phyloP scores from a whole-genome alignment of 1,140 invertebrate species.

The Dermatophagoides farinae region DNA sequence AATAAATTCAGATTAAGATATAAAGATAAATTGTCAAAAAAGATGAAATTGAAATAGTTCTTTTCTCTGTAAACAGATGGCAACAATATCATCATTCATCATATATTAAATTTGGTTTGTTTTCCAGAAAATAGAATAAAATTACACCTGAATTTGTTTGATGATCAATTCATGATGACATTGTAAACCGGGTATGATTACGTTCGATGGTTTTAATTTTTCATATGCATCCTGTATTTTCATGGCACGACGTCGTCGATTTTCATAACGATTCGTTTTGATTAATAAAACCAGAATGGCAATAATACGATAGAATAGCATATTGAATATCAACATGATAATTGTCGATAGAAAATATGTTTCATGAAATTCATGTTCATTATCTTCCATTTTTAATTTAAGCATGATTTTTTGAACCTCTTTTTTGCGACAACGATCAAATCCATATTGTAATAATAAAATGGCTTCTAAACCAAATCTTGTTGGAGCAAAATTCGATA shows the following conservation, averaged over 20 bases:
- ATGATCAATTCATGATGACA: background rate
- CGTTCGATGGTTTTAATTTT: background rate
- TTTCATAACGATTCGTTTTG: background rate
- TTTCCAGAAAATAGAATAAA: no score
- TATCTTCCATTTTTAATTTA: background rate
- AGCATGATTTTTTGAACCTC: background rate
- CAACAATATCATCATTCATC: no score
- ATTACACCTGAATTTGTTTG: background rate
- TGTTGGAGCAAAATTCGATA: constrained; percentile 1
- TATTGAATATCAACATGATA: background rate
- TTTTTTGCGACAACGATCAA: background rate
- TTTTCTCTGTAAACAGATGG: no score
- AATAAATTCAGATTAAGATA: no score
- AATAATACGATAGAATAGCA: background rate
- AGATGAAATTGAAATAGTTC: no score
- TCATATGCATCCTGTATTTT: background rate
- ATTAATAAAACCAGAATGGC: background rate
- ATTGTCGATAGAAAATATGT: background rate
- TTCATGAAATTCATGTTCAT: background rate
- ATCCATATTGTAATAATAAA: constrained; percentile 6
- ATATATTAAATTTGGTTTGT: no score
- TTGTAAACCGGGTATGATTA: background rate
- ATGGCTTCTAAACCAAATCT: background rate
- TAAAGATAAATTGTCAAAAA: no score
- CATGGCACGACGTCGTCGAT: background rate